Base-by-base conservation (phyloP, 2,888 invertebrate species). In the Fabriciana adippe region DNA sequence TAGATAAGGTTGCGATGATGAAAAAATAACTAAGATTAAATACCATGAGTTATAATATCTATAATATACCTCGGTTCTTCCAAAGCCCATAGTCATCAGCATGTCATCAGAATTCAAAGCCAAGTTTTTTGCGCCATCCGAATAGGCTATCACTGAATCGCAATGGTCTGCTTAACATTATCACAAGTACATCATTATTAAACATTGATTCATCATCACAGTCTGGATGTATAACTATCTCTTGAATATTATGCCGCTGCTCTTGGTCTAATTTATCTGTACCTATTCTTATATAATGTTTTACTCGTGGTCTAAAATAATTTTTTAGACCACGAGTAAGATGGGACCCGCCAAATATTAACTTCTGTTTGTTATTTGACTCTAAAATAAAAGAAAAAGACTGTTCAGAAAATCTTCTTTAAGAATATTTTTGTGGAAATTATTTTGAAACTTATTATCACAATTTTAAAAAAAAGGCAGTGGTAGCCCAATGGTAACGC, bases 211-310 rank as follows among this genome's bases (percentile, higher is more conserved):
- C 4, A n/a, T 48, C 11, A 48, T 48, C n/a, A 48, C 13, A 15
- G 4, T n/a, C n/a, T 48, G 48, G 48, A 48, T 48, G 48, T 6
- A 48, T 1, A 48, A 69, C 14, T 16, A 48, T 59, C 15, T 67
- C 48, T 26, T 67, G 62, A 5, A 73, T 26, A 1, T 53, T n/a
- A 15, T 67, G 66, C 15, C 21, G 13, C 26, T 62, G 31, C 0
- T 70, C 70, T 11, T 55, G 48, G 2, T 57, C 47, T 3, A 51
- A 13, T 16, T 26, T 4, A 13, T 72, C 67, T 1, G 71, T 66
- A 1, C 73, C 73, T 0, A 73, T 72, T 6, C 50, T 66, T 1
- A 70, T 64, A 16, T 31, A 51, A 4, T 31, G 11, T 35, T 31
- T 50, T 11, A 35, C 35, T 11, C 5, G 18, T 35, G 51, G 35